phyloP scores from a whole-genome alignment of 1,140 invertebrate species.

The Triops longicaudatus region DNA sequence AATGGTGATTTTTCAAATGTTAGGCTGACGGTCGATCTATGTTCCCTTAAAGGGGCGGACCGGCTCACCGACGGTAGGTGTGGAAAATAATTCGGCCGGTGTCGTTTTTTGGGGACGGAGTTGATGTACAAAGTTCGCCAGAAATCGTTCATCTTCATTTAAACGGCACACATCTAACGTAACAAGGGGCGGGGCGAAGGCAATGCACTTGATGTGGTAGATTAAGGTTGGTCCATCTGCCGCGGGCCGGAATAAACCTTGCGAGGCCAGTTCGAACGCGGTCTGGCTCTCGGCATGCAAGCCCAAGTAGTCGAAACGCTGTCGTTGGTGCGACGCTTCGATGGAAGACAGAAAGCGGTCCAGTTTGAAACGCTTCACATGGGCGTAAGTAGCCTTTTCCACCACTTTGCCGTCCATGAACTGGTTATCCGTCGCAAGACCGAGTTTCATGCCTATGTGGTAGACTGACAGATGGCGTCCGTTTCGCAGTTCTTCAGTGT shows the following conservation, averaged over 20 bases:
- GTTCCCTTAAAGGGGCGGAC: too few species aligned
- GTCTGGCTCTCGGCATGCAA: conserved; percentile 72
- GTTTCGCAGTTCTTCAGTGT: conserved; percentile 46
- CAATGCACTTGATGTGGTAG: conserved; percentile 75
- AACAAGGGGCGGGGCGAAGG: conserved; percentile 74
- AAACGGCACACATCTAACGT: conserved; percentile 80
- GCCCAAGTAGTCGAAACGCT: conserved; percentile 68
- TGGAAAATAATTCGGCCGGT: too few species aligned
- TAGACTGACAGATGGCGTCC: conserved; percentile 55
- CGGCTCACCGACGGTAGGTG: too few species aligned
- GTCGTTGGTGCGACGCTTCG: conserved; percentile 69
- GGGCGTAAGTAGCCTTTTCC: conserved; percentile 59
- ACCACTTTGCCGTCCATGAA: conserved; percentile 61
- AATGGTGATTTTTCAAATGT: too few species aligned
- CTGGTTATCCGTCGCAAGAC: conserved; percentile 64
- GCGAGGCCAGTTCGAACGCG: conserved; percentile 73
- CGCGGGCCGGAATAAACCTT: conserved; percentile 66
- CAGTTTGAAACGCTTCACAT: conserved; percentile 55
- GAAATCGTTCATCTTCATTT: conserved; percentile 68
- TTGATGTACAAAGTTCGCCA: conserved; percentile 64
- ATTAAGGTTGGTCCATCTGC: conserved; percentile 61
- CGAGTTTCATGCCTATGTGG: conserved; percentile 66
- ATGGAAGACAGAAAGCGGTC: conserved; percentile 62
- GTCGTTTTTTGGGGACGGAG: too few species aligned
- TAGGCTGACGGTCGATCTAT: too few species aligned